Conservation (phyloP, 2,797 vertebrate genomes). For the Gila robusta region DNA sequence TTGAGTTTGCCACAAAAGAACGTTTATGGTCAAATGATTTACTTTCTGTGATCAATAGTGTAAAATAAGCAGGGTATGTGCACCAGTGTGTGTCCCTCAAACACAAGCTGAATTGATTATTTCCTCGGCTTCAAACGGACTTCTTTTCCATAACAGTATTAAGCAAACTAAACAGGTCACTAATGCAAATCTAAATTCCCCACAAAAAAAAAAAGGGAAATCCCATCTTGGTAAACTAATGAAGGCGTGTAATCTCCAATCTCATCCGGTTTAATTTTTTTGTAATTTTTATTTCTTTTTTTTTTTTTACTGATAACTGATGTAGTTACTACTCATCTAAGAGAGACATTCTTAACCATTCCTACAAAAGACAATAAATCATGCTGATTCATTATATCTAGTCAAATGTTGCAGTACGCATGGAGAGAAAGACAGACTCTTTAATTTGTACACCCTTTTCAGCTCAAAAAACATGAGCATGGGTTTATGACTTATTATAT, state of each 20-base stretch:
- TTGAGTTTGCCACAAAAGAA: conserved; percentile 38
- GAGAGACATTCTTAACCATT: background rate
- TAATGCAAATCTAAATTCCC: conserved; percentile 11
- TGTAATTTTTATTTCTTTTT: no score
- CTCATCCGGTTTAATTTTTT: background rate
- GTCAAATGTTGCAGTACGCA: background rate
- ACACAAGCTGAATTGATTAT: conserved; percentile 39
- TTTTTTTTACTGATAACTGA: background rate
- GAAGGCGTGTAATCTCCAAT: background rate
- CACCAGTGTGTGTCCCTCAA: background rate
- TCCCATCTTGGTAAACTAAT: background rate
- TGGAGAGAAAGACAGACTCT: background rate
- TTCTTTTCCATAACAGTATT: background rate
- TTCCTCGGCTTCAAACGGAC: conserved; percentile 5
- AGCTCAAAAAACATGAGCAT: background rate
- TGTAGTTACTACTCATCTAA: background rate
- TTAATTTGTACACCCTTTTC: background rate
- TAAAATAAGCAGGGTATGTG: background rate
- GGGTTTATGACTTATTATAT: background rate
- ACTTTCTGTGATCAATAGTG: conserved; percentile 28
- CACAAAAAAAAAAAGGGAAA: background rate
- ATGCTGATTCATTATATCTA: background rate
- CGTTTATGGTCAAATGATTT: conserved; percentile 30
- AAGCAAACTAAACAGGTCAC: background rate
- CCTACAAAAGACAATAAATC: conserved; percentile 18